Evolutionary conservation across 2,113 vertebrate genomes (phyloP).

Genomic region (Galeopterus variegatus): DNA sequence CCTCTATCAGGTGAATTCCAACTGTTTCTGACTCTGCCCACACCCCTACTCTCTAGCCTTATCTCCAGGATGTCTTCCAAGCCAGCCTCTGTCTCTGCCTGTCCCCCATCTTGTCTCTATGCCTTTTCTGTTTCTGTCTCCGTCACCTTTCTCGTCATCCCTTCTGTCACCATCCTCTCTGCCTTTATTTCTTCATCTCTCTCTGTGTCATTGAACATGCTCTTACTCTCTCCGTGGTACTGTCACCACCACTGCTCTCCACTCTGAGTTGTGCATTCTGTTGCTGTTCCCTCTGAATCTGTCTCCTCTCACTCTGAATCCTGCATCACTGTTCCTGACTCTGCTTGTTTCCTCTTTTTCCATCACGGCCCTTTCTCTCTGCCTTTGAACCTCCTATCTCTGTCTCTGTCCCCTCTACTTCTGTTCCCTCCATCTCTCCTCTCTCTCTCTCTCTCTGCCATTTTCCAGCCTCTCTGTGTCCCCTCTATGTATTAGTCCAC

Average conservation of each 20-base stretch:
- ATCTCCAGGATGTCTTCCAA: too few species aligned
- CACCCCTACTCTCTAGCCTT: not conserved
- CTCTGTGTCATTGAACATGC: not conserved
- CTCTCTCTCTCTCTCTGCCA: not conserved
- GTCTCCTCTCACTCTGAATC: not conserved
- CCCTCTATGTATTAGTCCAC: not conserved
- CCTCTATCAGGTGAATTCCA: not conserved
- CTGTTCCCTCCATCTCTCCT: not conserved
- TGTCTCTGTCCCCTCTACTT: not conserved
- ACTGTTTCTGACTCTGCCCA: accelerated
- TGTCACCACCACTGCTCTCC: not conserved
- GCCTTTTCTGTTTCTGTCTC: not conserved
- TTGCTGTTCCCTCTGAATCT: not conserved
- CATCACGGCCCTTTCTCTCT: not conserved
- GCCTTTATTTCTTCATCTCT: not conserved
- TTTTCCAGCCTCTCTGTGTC: not conserved
- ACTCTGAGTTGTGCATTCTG: not conserved
- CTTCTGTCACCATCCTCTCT: not conserved
- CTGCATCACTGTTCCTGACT: not conserved
- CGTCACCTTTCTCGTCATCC: too few species aligned
- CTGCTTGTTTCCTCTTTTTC: not conserved
- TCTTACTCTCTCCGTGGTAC: not conserved
- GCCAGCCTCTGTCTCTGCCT: not conserved
- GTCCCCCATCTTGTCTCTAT: not conserved
- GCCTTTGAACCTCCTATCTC: too few species aligned